These are phyloP conservation scores for Globicephala melas DNA, from an alignment of 2,113 vertebrate genomes.

Conservation along the genomic window DNA sequence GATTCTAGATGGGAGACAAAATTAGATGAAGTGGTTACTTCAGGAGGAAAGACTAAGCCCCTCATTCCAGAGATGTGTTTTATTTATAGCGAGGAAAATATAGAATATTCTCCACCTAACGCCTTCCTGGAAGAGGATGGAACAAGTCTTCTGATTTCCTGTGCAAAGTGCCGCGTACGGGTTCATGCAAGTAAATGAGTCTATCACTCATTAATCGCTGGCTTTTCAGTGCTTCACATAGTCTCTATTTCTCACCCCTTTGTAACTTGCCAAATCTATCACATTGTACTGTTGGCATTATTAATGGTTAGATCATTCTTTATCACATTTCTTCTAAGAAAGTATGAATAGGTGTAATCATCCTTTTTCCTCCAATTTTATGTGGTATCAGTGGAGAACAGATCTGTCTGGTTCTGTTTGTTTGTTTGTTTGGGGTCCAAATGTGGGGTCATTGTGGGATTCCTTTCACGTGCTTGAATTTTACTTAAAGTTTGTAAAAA, in stretches of 20 bases:
- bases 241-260: background rate
- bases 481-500: background rate
- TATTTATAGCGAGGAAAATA: constrained; percentile 91
- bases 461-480: background rate
- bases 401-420: background rate
- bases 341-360: background rate
- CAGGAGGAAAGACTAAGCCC: constrained; percentile 85
- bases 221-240: background rate
- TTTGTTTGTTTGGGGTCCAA: background rate
- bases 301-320: background rate
- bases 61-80: constrained; percentile 98
- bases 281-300: background rate
- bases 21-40: constrained; percentile 59
- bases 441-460: too few relatives aligned
- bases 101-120: constrained; percentile 88
- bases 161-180: constrained; percentile 89
- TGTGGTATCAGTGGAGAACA: background rate
- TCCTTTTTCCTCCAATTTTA: background rate
- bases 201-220: constrained; percentile 28
- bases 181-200: constrained; percentile 96
- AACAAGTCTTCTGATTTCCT: constrained; percentile 92
- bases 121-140: constrained; percentile 94
- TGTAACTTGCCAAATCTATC: background rate
- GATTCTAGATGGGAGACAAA: constrained; percentile 69
- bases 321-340: constrained; percentile 3